These are phyloP conservation scores for Anorthoa munda DNA, from an alignment of 2,888 invertebrate species.

Conservation along the genomic window DNA sequence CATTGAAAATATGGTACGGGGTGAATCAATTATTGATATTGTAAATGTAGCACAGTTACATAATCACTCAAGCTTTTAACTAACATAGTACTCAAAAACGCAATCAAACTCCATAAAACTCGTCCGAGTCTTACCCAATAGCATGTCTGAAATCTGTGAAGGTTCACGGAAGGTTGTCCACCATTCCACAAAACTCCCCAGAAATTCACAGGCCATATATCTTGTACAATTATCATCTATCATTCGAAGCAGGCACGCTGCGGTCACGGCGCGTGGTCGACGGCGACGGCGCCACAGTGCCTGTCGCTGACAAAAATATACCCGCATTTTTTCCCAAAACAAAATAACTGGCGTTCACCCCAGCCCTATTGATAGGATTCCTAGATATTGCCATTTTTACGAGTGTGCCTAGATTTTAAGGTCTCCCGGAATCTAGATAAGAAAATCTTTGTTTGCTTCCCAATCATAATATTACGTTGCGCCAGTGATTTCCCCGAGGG, in stretches of 20 bases:
- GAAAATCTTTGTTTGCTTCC: constrained; percentile 32
- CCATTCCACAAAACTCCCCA: neutral
- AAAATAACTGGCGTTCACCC: constrained; percentile 45
- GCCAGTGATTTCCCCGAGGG: constrained; percentile 15
- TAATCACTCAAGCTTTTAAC: too few species aligned
- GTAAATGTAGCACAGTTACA: neutral
- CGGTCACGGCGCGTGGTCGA: constrained; percentile 43
- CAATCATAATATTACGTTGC: constrained; percentile 26
- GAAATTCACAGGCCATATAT: constrained; percentile 16
- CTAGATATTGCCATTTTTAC: constrained; percentile 55
- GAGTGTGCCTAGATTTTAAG: constrained; percentile 56
- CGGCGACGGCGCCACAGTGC: constrained; percentile 16
- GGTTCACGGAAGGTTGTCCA: neutral
- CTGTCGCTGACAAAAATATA: constrained; percentile 63
- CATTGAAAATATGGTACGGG: too few species aligned
- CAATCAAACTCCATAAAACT: too few species aligned
- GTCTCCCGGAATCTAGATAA: constrained; percentile 27
- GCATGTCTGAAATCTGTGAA: neutral
- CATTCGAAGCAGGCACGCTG: constrained; percentile 27
- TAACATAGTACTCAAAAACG: too few species aligned
- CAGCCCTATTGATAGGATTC: constrained; percentile 47
- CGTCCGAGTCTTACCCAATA: too few species aligned
- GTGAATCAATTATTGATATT: neutral
- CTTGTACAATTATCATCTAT: constrained; percentile 41
- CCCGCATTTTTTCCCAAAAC: constrained; percentile 44